Evolutionary conservation across 1,140 invertebrate genomes (phyloP).

Genomic region (Drosophila kanapiae): DNA sequence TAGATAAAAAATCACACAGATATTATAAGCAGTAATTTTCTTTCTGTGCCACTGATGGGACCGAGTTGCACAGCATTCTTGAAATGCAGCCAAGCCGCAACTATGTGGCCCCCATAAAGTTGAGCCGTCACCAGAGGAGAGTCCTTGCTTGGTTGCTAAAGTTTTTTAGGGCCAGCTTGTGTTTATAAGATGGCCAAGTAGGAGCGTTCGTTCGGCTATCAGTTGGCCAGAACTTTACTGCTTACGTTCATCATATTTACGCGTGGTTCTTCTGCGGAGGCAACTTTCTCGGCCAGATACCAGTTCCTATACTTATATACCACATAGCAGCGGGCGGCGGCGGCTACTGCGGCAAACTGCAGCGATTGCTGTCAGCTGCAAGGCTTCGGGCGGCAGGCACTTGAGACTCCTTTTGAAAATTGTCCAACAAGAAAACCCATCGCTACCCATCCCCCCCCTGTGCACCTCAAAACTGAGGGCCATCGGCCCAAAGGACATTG

Average conservation of each 20-base stretch:
- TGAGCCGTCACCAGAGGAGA: constrained; percentile 66
- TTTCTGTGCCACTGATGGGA: constrained; percentile 5
- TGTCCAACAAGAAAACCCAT: constrained; percentile 63
- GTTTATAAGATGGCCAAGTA: constrained; percentile 62
- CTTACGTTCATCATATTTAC: constrained; percentile 83
- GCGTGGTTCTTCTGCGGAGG: constrained; percentile 59
- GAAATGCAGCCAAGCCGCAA: constrained; percentile 71
- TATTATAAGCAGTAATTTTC: background rate
- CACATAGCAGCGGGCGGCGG: constrained; percentile 49
- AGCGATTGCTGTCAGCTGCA: constrained; percentile 60
- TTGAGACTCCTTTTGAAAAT: constrained; percentile 78
- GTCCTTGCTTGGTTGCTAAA: constrained; percentile 52
- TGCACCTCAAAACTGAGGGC: constrained; percentile 29
- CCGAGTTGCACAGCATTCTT: constrained; percentile 59
- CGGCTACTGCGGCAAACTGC: constrained; percentile 60
- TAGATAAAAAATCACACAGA: background rate
- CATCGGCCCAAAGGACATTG: constrained; percentile 54
- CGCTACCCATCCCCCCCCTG: background rate
- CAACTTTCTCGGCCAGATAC: constrained; percentile 44
- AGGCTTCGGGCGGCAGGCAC: constrained; percentile 53
- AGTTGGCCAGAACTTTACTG: constrained; percentile 82
- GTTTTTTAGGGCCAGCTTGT: constrained; percentile 57
- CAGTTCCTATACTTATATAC: constrained; percentile 17
- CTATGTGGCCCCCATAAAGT: constrained; percentile 71
- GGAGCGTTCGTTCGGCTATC: constrained; percentile 65